Evolutionary conservation across 2,113 vertebrate species (phyloP).

Genomic region (Ascaphus truei): DNA sequence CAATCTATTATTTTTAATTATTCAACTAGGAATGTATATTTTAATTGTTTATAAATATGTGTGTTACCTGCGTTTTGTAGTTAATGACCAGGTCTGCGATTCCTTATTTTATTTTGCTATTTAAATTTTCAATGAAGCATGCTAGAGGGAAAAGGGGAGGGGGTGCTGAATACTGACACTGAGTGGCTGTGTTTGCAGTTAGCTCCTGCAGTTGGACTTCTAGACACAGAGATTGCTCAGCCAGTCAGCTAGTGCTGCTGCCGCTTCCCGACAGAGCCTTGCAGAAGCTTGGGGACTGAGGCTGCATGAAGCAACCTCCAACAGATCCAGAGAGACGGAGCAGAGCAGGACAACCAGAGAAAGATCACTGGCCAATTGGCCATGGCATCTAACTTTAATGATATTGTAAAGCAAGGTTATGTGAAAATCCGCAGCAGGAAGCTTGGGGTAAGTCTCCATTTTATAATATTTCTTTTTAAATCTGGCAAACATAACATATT

Average conservation of each 20-base stretch:
- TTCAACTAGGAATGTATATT: no score
- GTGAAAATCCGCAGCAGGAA: slow-evolving; percentile 96
- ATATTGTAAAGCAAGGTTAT: slow-evolving; percentile 97
- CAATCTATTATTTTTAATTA: no score
- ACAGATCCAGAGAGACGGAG: not conserved
- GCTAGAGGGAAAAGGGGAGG: slow-evolving; percentile 19
- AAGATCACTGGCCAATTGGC: slow-evolving; percentile 48
- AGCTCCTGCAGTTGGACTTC: slow-evolving; percentile 19
- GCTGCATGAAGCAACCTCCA: slow-evolving; percentile 21
- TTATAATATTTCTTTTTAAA: not conserved
- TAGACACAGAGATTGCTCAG: slow-evolving; percentile 23
- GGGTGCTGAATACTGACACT: slow-evolving; percentile 24
- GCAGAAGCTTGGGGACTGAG: slow-evolving; percentile 26
- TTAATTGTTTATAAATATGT: no score
- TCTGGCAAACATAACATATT: no score
- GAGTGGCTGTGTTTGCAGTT: slow-evolving; percentile 26
- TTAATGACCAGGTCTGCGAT: slow-evolving; percentile 4
- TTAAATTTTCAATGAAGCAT: slow-evolving; percentile 36
- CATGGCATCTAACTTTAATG: slow-evolving; percentile 99
- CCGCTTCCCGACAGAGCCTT: slow-evolving; percentile 3
- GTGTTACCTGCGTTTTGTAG: slow-evolving; percentile 1
- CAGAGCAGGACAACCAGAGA: slow-evolving; percentile 20
- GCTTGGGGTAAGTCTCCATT: slow-evolving; percentile 87
- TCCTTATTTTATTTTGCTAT: slow-evolving; percentile 20
- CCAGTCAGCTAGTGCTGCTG: slow-evolving; percentile 9